phyloP scores from a whole-genome alignment of 2,113 vertebrate genomes.

The Archocentrus centrarchus region DNA sequence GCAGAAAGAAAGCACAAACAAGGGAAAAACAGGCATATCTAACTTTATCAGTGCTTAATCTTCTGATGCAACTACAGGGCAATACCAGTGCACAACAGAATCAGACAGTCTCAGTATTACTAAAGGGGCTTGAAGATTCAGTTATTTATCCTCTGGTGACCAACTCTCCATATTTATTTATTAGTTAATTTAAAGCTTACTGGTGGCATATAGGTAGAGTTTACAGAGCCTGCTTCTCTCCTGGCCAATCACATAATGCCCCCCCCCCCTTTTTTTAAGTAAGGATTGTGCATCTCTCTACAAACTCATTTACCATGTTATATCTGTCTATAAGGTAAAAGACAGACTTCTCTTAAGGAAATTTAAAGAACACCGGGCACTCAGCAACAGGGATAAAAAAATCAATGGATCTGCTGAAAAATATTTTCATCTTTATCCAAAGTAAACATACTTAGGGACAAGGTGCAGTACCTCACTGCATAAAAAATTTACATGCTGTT shows the following conservation, averaged over 20 bases:
- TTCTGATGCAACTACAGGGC: constrained; percentile 65
- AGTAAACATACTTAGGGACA: neutral
- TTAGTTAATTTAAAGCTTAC: neutral
- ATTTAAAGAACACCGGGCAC: too few relatives aligned
- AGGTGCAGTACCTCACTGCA: too few relatives aligned
- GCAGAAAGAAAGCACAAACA: neutral
- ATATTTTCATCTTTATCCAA: neutral
- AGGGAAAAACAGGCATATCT: neutral
- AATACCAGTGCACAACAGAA: constrained; percentile 27
- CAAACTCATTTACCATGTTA: neutral
- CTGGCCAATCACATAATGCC: neutral
- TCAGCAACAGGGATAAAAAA: neutral
- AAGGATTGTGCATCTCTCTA: neutral
- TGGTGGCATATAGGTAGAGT: neutral
- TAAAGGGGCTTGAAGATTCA: neutral
- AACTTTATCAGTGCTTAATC: constrained; percentile 22
- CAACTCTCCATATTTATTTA: neutral
- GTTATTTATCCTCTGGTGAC: neutral
- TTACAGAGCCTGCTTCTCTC: neutral
- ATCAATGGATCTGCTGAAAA: neutral
- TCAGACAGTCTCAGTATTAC: neutral
- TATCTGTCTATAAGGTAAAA: neutral
- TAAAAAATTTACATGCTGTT: neutral
- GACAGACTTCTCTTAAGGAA: too few relatives aligned
- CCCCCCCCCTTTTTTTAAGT: neutral